These are phyloP conservation scores for Sorex araneus DNA, from an alignment of 2,113 vertebrate species.

Conservation along the genomic window DNA sequence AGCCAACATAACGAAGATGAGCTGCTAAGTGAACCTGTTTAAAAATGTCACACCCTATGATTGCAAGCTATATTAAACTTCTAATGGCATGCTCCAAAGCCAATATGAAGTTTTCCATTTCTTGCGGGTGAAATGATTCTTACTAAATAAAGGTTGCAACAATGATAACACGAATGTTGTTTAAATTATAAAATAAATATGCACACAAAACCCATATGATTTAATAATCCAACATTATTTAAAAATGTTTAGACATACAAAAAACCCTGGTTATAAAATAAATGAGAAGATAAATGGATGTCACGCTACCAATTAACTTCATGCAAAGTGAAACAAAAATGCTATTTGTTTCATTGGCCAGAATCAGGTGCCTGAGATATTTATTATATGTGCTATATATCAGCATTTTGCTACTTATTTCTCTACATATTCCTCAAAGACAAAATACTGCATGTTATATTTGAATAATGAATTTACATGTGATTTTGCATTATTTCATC, in stretches of 20 bases:
- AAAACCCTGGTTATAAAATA: not conserved
- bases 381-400: not conserved
- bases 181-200: not conserved
- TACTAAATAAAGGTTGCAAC: not conserved
- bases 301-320: not conserved
- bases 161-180: not conserved
- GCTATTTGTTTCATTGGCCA: not conserved
- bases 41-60: not conserved
- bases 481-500: not conserved
- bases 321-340: not conserved
- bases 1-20: not conserved
- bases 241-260: not conserved
- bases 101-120: not conserved
- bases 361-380: not conserved
- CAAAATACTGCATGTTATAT: slow-evolving; percentile 8
- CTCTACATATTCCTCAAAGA: not conserved
- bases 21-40: not conserved
- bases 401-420: not conserved
- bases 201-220: not conserved
- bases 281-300: not conserved
- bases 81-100: not conserved
- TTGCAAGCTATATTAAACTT: not conserved
- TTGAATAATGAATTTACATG: not conserved
- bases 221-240: not conserved
- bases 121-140: not conserved